Evolutionary conservation across 2,888 invertebrate genomes (phyloP), one percentile per base, ranked within the genome.

Genomic region (Masnerella sp.): DNA sequence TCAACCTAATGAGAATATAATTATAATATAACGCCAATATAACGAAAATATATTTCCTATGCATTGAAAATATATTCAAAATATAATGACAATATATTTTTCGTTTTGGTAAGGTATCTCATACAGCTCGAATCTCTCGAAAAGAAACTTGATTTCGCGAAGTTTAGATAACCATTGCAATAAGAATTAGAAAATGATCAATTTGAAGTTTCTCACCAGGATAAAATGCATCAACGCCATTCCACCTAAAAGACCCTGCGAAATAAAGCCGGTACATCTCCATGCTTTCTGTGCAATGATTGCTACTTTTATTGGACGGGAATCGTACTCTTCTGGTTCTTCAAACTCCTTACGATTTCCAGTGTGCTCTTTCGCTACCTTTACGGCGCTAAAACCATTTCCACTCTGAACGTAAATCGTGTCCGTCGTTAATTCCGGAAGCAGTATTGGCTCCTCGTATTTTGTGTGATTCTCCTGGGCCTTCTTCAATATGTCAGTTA

Each of bases 211-310:
- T 71, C 80, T 77, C 61, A 85, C 87, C 76, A 85, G 76, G 56
- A 86, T 79, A 17, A 87, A 79, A 54, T 88, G 87, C 79, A 85
- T 76, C 11, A 87, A 59, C 8, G 86, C 83, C 78, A 87, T 85
- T 47, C 88, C 87, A 20, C 82, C 86, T 7, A 87, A 72, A 28
- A 87, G 77, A 5, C 88, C 88, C 70, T 87, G 87, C 76, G 79
- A 83, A 65, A 87, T 77, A 7, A 85, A 78, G 7, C 85, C 85
- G 4, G 76, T 72, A 28, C 79, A 79, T 52, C 77, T 81, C 81
- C 85, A 86, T 14, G 82, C 74, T 61, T 80, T 81, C 62, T 88
- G 87, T 18, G 80, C 77, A 9, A 77, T 62, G 32, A 86, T 84
- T n/a, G 87, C 87, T n/a, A 84, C 74, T 65, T 79, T 81, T 75